phyloP scores from a whole-genome alignment of 2,888 invertebrate species.

The Odontothrips loti region DNA sequence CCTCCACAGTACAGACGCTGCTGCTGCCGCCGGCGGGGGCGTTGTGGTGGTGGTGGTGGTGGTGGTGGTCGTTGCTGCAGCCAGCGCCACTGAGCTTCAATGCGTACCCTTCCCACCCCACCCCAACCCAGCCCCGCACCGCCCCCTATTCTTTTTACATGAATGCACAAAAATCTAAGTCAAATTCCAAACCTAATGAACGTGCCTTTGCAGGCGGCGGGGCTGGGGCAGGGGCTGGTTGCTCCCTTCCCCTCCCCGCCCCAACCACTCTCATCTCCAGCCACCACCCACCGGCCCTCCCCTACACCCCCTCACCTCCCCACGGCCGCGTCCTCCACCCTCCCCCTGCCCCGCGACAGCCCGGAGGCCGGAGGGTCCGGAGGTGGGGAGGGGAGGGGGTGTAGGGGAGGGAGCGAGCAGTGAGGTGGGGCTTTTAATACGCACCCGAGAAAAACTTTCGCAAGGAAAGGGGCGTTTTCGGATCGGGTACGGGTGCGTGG shows the following conservation, averaged over 20 bases:
- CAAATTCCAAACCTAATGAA: constrained; percentile 26
- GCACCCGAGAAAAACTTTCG: background rate
- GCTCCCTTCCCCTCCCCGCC: background rate
- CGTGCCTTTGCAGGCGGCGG: constrained; percentile 17
- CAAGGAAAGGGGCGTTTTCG: too few species aligned
- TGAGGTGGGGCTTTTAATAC: constrained; percentile 3
- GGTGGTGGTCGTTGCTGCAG: background rate
- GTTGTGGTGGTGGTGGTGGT: background rate
- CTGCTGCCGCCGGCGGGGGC: background rate
- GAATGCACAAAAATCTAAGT: constrained; percentile 26
- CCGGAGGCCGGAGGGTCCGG: background rate
- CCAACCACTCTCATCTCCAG: background rate
- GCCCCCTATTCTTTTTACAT: constrained; percentile 25
- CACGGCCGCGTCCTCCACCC: background rate
- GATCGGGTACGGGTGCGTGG: background rate
- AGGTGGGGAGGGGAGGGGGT: background rate
- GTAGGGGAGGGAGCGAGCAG: background rate
- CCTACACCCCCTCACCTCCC: background rate
- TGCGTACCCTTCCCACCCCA: background rate
- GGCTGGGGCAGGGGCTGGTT: background rate
- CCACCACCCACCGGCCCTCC: background rate
- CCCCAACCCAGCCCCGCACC: background rate
- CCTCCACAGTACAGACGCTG: background rate
- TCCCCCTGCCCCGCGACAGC: background rate
- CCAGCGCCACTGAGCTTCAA: constrained; percentile 13